Base-by-base conservation (phyloP, 2,797 vertebrate species). In the Benthosema pterotum region DNA sequence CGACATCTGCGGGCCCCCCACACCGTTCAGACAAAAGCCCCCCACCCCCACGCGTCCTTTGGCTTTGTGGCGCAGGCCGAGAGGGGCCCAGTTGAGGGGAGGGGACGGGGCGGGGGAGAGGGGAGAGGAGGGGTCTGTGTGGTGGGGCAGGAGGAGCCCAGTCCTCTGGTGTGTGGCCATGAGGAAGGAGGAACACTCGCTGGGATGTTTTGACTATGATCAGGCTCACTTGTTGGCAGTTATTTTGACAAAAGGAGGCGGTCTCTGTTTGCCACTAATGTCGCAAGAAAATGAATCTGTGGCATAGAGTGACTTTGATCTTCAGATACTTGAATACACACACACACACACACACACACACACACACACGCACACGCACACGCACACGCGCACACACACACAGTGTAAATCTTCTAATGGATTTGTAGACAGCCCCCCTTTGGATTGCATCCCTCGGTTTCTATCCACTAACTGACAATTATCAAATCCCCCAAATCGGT, bases 1-100 rank as follows among this genome's bases (percentile, higher is more conserved):
- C 51, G 83, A 77, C 91, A 91, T 88, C 91, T 90, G 90, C 76
- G 87, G 32, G 82, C 86, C 88, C 73, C 85, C 83, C 85, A 86
- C 80, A 83, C 78, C 28, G 82, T 63, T 58, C 83, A 88, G 69
- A 92, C 88, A 92, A 91, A 88, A 87, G 87, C 71, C 72, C 77
- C 13, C 73, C 78, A 80, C 72, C 77, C 13, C 73, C 78, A 80
- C 74, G 82, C 81, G 79, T 85, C 79, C 78, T 74, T 49, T 70
- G 68, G 73, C 71, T 79, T 78, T 71, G 55, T 47, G 25, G 65
- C 77, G 66, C 58, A 54, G 59, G 63, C 15, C 52, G 74, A 58
- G 68, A 38, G 38, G 38, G 67, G 64, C 59, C 62, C n/a, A 25
- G 67, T 47, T 18, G 52, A 74, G 53, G 70, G 67, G 51, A 46